Evolutionary conservation across 2,113 vertebrate species (phyloP).

Genomic region (Hirundichthys speculiger): DNA sequence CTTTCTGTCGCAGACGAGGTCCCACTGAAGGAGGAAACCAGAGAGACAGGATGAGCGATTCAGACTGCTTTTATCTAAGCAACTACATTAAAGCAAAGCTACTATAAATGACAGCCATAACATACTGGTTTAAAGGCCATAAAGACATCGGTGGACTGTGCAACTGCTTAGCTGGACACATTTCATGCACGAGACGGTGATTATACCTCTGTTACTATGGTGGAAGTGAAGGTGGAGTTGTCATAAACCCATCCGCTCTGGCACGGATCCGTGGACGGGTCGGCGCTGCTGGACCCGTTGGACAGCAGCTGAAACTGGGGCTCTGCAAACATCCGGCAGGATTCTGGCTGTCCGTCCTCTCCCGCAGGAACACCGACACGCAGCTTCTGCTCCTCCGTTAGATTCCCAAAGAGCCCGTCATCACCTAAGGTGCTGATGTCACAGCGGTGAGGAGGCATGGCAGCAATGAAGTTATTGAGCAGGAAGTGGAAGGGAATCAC

Average conservation of each 20-base stretch:
- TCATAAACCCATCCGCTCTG: constrained; percentile 86
- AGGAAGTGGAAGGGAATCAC: constrained; percentile 84
- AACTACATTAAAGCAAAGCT: too few species aligned
- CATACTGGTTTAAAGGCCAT: background rate
- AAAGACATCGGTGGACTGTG: background rate
- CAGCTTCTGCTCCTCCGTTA: constrained; percentile 75
- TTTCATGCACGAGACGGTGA: background rate
- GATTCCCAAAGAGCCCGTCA: constrained; percentile 67
- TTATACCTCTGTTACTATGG: constrained; percentile 86
- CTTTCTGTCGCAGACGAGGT: constrained; percentile 86
- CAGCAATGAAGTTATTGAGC: constrained; percentile 85
- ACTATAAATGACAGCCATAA: too few species aligned
- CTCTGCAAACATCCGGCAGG: constrained; percentile 84
- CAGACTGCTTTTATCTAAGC: too few species aligned
- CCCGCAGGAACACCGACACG: constrained; percentile 77
- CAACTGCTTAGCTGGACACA: rapidly evolving
- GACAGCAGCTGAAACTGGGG: constrained; percentile 79
- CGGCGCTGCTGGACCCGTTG: constrained; percentile 61
- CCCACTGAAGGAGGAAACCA: constrained; percentile 77
- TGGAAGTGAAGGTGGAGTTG: constrained; percentile 84
- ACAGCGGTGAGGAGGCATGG: constrained; percentile 82
- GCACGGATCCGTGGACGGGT: constrained; percentile 70
- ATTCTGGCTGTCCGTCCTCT: constrained; percentile 71
- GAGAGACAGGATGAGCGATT: background rate
- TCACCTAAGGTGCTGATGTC: constrained; percentile 65